Percentiles rank a stretch among this genome's conserved stretches.
These are phyloP conservation scores for Microplitis demolitor DNA, from an alignment of 1,140 invertebrate genomes.

Conservation along the genomic window DNA sequence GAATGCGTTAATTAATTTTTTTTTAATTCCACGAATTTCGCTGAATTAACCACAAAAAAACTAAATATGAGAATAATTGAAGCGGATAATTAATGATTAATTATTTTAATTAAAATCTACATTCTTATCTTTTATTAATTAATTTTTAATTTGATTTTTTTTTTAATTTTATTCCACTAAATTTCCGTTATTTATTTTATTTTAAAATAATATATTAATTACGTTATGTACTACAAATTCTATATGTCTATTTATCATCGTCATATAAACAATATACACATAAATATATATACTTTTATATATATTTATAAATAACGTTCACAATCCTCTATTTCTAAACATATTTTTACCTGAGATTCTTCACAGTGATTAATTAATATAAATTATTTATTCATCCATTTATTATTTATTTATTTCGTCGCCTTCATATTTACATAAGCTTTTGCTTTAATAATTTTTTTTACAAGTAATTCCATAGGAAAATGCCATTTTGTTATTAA, in stretches of 20 bases:
- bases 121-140: neutral
- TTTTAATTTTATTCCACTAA: neutral
- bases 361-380: conserved; percentile 49
- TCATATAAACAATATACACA: conserved; percentile 31
- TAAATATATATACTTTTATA: neutral
- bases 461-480: conserved; percentile 49
- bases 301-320: conserved; percentile 32
- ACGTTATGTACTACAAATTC: neutral
- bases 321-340: conserved; percentile 46
- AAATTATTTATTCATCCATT: conserved; percentile 33
- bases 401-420: conserved; percentile 44
- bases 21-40: too few relatives aligned
- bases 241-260: conserved; percentile 27
- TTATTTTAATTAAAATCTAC: neutral
- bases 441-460: conserved; percentile 47
- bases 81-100: too few relatives aligned
- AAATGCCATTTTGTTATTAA: conserved; percentile 26
- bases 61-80: neutral
- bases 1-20: too few relatives aligned
- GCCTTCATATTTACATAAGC: conserved; percentile 54
- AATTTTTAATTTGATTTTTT: neutral
- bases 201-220: neutral
- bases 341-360: conserved; percentile 33
- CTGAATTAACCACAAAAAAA: neutral
- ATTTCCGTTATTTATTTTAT: neutral